Evolutionary conservation across 2,797 vertebrate species (phyloP).

Genomic region (Lepus townsendii): DNA sequence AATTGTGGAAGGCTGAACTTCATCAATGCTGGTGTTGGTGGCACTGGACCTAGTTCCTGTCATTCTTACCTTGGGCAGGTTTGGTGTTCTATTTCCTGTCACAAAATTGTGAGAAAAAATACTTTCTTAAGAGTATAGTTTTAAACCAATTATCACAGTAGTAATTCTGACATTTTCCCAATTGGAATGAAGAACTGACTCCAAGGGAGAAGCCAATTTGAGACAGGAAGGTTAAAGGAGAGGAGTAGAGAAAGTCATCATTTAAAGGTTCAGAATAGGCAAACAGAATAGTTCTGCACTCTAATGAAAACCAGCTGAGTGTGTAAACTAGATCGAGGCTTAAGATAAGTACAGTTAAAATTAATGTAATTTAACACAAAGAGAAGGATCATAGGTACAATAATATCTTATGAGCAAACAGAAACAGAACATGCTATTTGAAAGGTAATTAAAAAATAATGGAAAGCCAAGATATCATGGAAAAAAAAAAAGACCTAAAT

Average conservation of each 20-base stretch:
- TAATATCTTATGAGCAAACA: neutral
- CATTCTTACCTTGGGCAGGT: neutral
- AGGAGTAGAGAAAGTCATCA: slow-evolving; percentile 27
- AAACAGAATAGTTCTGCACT: neutral
- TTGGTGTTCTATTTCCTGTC: slow-evolving; percentile 57
- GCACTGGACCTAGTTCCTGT: neutral
- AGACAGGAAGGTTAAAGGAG: slow-evolving; percentile 31
- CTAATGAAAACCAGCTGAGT: slow-evolving; percentile 35
- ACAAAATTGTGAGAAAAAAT: slow-evolving; percentile 10
- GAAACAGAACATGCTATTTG: neutral
- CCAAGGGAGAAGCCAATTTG: slow-evolving; percentile 71
- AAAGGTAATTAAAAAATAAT: neutral
- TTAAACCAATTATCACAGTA: slow-evolving; percentile 76
- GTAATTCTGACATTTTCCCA: slow-evolving; percentile 48
- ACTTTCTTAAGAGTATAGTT: slow-evolving; percentile 30
- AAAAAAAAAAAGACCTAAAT: too few relatives aligned
- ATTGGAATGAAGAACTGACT: slow-evolving; percentile 70
- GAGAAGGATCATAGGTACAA: neutral
- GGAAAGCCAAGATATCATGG: too few relatives aligned
- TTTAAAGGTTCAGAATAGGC: slow-evolving; percentile 30
- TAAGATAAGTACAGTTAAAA: slow-evolving; percentile 33
- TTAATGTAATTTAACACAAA: neutral
- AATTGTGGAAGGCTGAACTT: neutral
- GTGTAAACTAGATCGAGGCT: neutral
- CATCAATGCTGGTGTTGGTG: slow-evolving; percentile 19